These are phyloP conservation scores for Hemicrepidius hirtus DNA, from an alignment of 2,888 invertebrate genomes.

Conservation along the genomic window DNA sequence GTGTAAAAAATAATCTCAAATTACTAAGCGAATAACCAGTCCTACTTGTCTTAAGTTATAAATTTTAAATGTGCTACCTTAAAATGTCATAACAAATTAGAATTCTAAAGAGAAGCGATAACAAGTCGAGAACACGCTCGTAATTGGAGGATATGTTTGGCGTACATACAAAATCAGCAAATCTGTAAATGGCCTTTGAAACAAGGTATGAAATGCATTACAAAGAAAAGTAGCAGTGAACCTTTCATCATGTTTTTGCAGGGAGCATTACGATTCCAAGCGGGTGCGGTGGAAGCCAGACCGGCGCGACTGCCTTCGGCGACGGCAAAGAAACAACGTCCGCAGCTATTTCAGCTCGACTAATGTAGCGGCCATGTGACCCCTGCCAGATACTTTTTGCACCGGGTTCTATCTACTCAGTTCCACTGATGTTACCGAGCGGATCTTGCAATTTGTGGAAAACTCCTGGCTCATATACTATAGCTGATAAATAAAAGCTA, in stretches of 20 bases:
- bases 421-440: constrained; percentile 55
- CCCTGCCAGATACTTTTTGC: constrained; percentile 66
- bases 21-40: too few species aligned
- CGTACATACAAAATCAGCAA: neutral
- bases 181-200: constrained; percentile 16
- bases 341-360: constrained; percentile 65
- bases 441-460: constrained; percentile 39
- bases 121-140: neutral
- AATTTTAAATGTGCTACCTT: too few species aligned
- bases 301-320: constrained; percentile 66
- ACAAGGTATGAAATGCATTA: constrained; percentile 38
- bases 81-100: constrained; percentile 13
- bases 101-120: neutral
- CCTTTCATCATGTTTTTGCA: constrained; percentile 64
- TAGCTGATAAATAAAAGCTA: too few species aligned
- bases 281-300: constrained; percentile 65
- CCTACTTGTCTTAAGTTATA: too few species aligned
- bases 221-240: constrained; percentile 56
- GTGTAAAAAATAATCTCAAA: too few species aligned
- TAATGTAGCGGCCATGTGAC: constrained; percentile 66
- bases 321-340: constrained; percentile 67
- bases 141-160: neutral
- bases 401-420: constrained; percentile 58
- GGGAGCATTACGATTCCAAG: constrained; percentile 64
- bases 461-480: too few species aligned